Evolutionary conservation across 2,797 vertebrate species (phyloP).

Genomic region (Neopelma chrysocephalum): DNA sequence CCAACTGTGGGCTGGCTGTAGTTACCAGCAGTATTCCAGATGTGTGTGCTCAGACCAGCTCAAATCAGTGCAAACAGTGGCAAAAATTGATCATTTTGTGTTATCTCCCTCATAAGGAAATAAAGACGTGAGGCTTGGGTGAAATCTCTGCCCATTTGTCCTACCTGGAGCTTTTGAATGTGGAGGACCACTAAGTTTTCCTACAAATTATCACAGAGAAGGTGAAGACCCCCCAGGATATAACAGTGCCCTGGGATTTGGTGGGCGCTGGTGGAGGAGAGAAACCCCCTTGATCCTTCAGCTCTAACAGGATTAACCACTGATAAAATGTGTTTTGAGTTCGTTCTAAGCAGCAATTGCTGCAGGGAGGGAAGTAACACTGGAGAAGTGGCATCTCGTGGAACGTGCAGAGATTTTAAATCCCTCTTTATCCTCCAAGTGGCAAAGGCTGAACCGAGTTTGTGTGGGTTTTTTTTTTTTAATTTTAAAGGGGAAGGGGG

Average conservation of each 20-base stretch:
- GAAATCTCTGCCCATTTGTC: neutral
- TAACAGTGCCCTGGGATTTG: neutral
- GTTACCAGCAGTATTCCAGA: neutral
- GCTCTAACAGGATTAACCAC: neutral
- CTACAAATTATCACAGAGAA: neutral
- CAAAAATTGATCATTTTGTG: neutral
- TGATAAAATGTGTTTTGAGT: neutral
- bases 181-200: neutral
- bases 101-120: neutral
- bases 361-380: neutral
- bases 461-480: no score
- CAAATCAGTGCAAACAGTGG: neutral
- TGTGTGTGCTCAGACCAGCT: neutral
- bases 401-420: neutral
- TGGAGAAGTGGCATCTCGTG: neutral
- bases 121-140: accelerated
- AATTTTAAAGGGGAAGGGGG: neutral
- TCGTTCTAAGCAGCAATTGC: neutral
- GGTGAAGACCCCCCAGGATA: neutral
- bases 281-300: neutral
- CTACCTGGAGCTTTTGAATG: neutral
- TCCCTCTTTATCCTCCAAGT: neutral
- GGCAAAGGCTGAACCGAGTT: neutral
- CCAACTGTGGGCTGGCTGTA: neutral
- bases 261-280: neutral